These are phyloP conservation scores for Calliscelio sp. DNA, from an alignment of 2,888 invertebrate genomes.

Conservation along the genomic window DNA sequence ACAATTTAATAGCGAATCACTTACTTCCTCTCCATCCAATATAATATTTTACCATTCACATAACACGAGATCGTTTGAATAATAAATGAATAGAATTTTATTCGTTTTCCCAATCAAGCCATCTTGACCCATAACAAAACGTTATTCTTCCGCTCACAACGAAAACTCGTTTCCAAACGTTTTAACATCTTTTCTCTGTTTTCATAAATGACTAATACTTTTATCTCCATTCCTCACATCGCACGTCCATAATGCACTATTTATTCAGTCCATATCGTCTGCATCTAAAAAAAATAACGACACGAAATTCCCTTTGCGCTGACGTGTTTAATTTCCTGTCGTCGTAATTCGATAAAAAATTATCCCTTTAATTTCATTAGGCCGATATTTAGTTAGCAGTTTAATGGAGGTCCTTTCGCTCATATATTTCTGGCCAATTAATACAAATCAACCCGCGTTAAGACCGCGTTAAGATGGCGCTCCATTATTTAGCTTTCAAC, in stretches of 20 bases:
- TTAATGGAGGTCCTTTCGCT: too few species aligned
- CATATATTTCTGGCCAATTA: conserved; percentile 25
- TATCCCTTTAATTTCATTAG: conserved; percentile 10
- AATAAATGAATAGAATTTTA: conserved; percentile 54
- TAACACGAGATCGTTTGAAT: conserved; percentile 18
- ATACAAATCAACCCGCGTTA: conserved; percentile 5
- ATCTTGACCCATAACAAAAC: background rate
- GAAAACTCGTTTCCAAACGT: conserved; percentile 30
- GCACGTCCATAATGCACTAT: conserved; percentile 23
- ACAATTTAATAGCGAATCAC: conserved; percentile 10
- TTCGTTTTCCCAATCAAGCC: background rate
- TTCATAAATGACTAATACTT: conserved; percentile 39
- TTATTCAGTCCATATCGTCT: conserved; percentile 21
- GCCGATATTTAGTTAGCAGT: conserved; percentile 4
- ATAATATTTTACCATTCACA: conserved; percentile 20
- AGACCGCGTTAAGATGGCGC: background rate
- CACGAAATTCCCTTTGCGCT: background rate
- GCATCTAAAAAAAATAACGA: conserved; percentile 2
- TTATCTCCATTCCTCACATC: conserved; percentile 21
- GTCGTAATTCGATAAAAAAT: conserved; percentile 22
- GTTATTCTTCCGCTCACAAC: background rate
- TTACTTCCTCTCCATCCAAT: background rate
- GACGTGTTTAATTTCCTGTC: conserved; percentile 27
- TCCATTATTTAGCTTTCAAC: conserved; percentile 6
- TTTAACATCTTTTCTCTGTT: conserved; percentile 35